These are phyloP conservation scores for Nomada fabriciana DNA, from an alignment of 2,888 invertebrate genomes.

Conservation along the genomic window DNA sequence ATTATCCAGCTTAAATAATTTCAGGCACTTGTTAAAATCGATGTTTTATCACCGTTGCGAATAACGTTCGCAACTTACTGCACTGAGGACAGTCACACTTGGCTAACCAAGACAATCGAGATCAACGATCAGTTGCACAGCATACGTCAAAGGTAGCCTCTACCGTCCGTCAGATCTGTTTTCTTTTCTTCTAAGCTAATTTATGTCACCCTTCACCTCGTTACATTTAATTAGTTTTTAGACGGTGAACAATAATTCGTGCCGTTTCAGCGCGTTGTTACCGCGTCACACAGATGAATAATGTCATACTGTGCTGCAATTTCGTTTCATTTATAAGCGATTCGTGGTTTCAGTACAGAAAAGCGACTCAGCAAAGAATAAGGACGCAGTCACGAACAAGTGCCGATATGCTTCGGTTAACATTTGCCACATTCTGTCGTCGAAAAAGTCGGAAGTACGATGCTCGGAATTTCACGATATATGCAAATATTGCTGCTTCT, in stretches of 20 bases:
- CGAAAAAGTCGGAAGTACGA: slow-evolving; percentile 39
- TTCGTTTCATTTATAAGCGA: slow-evolving; percentile 3
- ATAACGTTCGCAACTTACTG: slow-evolving; percentile 28
- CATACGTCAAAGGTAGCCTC: slow-evolving; percentile 50
- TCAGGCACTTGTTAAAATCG: background rate
- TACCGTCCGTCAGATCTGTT: slow-evolving; percentile 27
- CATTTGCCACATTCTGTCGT: slow-evolving; percentile 25
- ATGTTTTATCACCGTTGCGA: slow-evolving; percentile 13
- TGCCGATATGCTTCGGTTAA: slow-evolving; percentile 50
- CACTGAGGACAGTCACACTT: slow-evolving; percentile 67
- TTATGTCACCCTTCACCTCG: slow-evolving; percentile 12
- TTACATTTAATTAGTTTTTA: slow-evolving; percentile 3
- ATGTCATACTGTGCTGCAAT: background rate
- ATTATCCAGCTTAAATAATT: background rate
- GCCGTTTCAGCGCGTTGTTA: background rate
- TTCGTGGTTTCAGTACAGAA: background rate
- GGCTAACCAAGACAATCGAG: slow-evolving; percentile 80
- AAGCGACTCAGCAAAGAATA: slow-evolving; percentile 16
- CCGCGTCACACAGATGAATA: background rate
- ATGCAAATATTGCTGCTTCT: slow-evolving; percentile 28
- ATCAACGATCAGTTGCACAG: slow-evolving; percentile 66
- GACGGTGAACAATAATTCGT: background rate
- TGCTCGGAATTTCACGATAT: slow-evolving; percentile 51
- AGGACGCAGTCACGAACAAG: slow-evolving; percentile 23
- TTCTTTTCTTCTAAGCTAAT: slow-evolving; percentile 30